A percentile compares a stretch with the other conserved stretches of the same genome.
These are phyloP conservation scores for Diadumene lineata DNA, from an alignment of 92 coral and sea anemone genomes.

Conservation along the genomic window DNA sequence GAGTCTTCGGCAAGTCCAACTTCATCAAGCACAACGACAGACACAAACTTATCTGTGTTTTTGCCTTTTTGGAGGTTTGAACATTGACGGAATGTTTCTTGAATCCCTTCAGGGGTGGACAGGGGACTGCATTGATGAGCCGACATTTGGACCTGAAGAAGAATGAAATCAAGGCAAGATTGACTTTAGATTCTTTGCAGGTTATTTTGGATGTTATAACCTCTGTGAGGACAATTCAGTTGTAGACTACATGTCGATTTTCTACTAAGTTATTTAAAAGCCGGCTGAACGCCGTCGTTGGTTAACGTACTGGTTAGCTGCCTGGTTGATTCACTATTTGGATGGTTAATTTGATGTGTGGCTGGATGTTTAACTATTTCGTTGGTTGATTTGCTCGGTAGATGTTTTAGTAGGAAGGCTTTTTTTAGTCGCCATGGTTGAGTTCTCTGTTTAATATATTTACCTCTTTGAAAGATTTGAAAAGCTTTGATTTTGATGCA, in stretches of 20 bases:
- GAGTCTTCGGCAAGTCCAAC: conserved; percentile 88
- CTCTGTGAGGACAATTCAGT: not conserved
- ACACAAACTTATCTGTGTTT: conserved; percentile 63
- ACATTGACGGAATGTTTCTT: conserved; percentile 76
- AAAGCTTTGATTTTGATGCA: conserved; percentile 60
- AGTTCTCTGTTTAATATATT: not conserved
- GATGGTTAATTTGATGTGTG: not conserved
- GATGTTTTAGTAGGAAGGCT: not conserved
- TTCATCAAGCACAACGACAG: conserved; percentile 88
- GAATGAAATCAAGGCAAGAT: not conserved
- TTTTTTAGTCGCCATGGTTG: not conserved
- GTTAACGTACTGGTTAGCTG: not conserved
- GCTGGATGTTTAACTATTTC: not conserved
- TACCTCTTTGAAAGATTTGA: conserved; percentile 74
- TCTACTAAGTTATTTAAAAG: too few relatives aligned
- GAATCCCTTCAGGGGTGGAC: conserved; percentile 84
- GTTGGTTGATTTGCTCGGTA: not conserved
- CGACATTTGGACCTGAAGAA: conserved; percentile 64
- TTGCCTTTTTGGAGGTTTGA: conserved; percentile 43
- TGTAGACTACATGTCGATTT: too few relatives aligned
- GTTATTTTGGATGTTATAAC: not conserved
- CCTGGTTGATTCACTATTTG: not conserved
- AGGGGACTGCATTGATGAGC: conserved; percentile 82
- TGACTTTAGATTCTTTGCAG: not conserved
- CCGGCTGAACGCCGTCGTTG: not conserved